Evolutionary conservation across 2,113 vertebrate species (phyloP), one percentile per base, ranked within the genome.

Genomic region (Microtus pennsylvanicus): DNA sequence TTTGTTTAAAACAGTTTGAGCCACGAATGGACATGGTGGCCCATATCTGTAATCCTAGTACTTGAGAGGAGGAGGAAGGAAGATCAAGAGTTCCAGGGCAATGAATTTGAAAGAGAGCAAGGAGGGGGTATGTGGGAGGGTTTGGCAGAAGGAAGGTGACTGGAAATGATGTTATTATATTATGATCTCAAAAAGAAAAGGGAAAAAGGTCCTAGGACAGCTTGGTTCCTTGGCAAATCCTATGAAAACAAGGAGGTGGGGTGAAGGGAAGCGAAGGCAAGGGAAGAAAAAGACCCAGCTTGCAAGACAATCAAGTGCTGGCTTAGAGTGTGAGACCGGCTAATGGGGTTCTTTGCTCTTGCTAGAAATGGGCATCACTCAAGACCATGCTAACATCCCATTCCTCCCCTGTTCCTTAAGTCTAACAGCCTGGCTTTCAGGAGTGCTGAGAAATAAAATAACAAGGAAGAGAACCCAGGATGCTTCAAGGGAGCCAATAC

Each of bases 311-410:
- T 90, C 13, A 96, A 67, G 90, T 33, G 4, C 92, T 87, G 45
- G 52, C 33, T 55, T n/a, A 8, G 13, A 69, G n/a, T 47, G 30
- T 76, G 38, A 14, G 30, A 74, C 28, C 38, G 30, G 89, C 13
- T 38, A 65, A 5, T 55, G 55, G 63, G 50, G 7, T 21, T 93
- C 78, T 19, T 55, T 12, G 16, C 35, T 55, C 55, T 63, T 63
- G 52, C 65, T 80, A 78, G 82, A 97, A 98, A 96, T 96, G 30
- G 97, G 58, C 93, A 74, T 65, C 85, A 85, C 75, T 22, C 77
- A 97, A 75, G 72, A 96, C 94, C 74, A 96, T n/a, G 72, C 52
- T 87, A 69, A 38, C 76, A 65, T 88, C 87, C 95, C 50, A 52
- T 42, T 33, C 12, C 12, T 50, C 22, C 30, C 22, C 75, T 21